Base-by-base conservation (phyloP, 2,113 vertebrate species). In the Nesoenas mayeri region DNA sequence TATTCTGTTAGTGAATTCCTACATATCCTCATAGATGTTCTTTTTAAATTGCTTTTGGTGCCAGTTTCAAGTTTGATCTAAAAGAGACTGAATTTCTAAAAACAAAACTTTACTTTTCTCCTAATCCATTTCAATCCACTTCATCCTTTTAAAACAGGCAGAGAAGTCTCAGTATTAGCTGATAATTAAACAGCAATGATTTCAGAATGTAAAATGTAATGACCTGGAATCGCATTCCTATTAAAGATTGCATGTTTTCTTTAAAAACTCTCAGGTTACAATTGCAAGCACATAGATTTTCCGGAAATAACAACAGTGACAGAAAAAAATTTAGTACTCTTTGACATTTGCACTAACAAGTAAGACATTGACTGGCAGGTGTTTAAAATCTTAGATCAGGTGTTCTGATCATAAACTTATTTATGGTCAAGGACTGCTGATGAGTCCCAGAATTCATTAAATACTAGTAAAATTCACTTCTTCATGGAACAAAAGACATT, bases 1-100 rank as follows among this genome's bases (percentile, higher is more conserved):
- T 34, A 34, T 80, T 71, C 47, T 21, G 13, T 53, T 29, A 73
- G 12, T 7, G 44, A 70, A 92, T 79, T 78, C 9, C 18, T 65
- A 9, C 12, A 12, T 53, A 31, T 62, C 25, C 11, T 65, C 12
- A 12, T 20, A 1, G 0, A 32, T 28, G 1, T 42, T 79, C n/a
- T 93, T 95, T 87, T 65, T 1, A 38, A 89, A n/a, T 60, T 83
- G 1, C 25, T 88, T 91, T 84, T 89, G 72, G 21, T 85, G 8
- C 0, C 8, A 12, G 4, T 62, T 79, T 22, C 40, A 62, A 66
- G 9, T 36, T 28, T 16, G 47, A 60, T 73, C 5, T 58, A 79
- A 94, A 73, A 38, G 54, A 25, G 8, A 11, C 36, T 74, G 14
- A 14, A 40, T 86, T 85, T 90, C 51, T 87, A 53, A 83, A 84